phyloP scores from a whole-genome alignment of 2,113 vertebrate genomes.

The Aldabrachelys gigantea region DNA sequence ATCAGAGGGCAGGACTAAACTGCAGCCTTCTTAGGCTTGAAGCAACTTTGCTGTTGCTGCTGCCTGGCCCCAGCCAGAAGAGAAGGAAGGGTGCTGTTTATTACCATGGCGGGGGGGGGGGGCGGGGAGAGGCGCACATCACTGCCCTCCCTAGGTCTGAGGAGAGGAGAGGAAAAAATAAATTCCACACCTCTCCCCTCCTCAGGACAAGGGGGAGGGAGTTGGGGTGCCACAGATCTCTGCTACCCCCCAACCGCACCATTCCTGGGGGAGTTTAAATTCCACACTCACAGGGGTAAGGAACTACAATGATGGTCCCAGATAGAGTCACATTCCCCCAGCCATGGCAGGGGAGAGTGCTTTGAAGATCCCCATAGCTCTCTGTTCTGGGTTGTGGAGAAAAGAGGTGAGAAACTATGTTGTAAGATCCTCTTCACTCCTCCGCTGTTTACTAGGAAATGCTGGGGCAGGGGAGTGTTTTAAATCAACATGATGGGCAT shows the following conservation, averaged over 20 bases:
- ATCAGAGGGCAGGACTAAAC: not conserved
- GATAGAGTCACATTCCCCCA: not conserved
- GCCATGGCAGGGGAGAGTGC: no score
- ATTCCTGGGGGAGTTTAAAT: not conserved
- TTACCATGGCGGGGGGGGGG: not conserved
- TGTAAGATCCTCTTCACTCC: not conserved
- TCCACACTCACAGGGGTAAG: not conserved
- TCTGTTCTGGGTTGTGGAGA: not conserved
- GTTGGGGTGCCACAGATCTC: not conserved
- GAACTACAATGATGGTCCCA: not conserved
- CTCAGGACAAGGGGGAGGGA: not conserved
- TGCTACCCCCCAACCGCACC: not conserved
- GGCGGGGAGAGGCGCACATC: not conserved
- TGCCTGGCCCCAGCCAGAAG: not conserved
- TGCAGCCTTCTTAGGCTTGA: not conserved
- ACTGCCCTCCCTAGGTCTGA: not conserved
- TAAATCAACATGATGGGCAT: not conserved
- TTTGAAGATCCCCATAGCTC: not conserved
- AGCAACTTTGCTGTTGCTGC: not conserved
- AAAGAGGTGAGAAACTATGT: not conserved
- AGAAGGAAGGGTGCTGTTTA: not conserved
- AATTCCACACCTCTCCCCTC: not conserved
- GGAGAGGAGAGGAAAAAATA: not conserved
- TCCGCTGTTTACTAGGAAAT: fast-evolving
- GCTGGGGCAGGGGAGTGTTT: not conserved